Evolutionary conservation across 2,797 vertebrate genomes (phyloP), one percentile per base, ranked within the genome.

Genomic region (Cyprinella venusta): DNA sequence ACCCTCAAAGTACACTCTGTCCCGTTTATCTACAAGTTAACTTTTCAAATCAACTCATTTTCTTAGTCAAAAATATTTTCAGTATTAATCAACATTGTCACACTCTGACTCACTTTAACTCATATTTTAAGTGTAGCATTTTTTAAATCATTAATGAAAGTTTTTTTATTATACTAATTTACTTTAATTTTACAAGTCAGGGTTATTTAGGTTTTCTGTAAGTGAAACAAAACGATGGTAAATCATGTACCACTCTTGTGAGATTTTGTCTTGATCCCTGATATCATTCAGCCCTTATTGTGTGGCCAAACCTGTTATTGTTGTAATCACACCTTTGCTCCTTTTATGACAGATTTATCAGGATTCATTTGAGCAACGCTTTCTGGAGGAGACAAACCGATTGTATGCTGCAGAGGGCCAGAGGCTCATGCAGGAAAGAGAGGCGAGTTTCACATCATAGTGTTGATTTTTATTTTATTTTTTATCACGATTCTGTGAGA

Each of bases 351-450:
- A 99, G 98, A 99, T 99, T 93, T 99, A 99, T 93, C 98, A 99
- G 91, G 98, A 99, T 92, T 99, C 97, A 84, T 99, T 99, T 76
- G 98, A 99, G 89, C 96, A 99, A 42, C 94, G 97, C 86, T 99
- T 99, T 94, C 92, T 99, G 92, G 97, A 98, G 94, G 98, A 99
- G 94, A 99, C 98, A 10, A 99, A 98, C 91, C 95, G 97, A 0
- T 93, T 99, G 54, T 99, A 99, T 18, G 96, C 98, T 86, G 97
- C 98, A 79, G 98, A 99, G 93, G 98, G 98, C 87, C 98, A 99
- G 94, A 96, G 98, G 89, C 95, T 99, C 88, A 99, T 99, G 98
- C 98, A 99, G 90, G 97, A 99, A 93, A 92, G 98, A 96, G 98
- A 99, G 97, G 98, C 98, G 95, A 93, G 87, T 88, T 87, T 88